phyloP scores from a whole-genome alignment of 2,797 vertebrate species.

The Spea hammondii region DNA sequence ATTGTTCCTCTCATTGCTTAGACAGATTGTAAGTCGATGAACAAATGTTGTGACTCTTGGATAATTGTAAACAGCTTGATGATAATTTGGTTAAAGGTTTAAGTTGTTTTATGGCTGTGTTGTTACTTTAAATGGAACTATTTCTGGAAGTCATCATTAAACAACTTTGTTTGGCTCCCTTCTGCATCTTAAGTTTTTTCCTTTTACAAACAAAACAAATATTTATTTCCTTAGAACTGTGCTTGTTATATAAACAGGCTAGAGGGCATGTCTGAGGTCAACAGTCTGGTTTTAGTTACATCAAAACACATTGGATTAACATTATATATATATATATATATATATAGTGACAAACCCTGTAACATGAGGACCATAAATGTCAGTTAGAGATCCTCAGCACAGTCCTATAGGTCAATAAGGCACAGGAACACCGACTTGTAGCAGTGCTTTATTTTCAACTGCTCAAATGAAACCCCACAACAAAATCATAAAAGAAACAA shows the following conservation, averaged over 20 bases:
- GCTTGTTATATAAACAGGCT: conserved; percentile 21
- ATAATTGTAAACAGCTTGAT: conserved; percentile 25
- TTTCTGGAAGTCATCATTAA: conserved; percentile 40
- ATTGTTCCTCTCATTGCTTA: neutral
- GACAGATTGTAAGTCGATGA: neutral
- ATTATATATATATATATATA: too few relatives aligned
- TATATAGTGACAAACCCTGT: too few relatives aligned
- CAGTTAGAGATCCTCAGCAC: too few relatives aligned
- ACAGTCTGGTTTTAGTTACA: conserved; percentile 8
- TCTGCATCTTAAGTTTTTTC: conserved; percentile 38
- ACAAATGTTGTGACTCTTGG: conserved; percentile 20
- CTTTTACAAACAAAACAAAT: conserved; percentile 43
- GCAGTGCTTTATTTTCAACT: too few relatives aligned
- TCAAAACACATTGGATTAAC: neutral
- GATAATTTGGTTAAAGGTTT: conserved; percentile 14
- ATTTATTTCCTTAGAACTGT: conserved; percentile 42
- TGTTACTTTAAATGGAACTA: conserved; percentile 27
- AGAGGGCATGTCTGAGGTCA: conserved; percentile 33
- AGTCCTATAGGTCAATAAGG: too few relatives aligned
- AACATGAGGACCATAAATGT: too few relatives aligned
- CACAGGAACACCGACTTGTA: too few relatives aligned
- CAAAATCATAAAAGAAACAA: too few relatives aligned
- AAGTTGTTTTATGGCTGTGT: conserved; percentile 1
- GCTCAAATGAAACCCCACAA: too few relatives aligned
- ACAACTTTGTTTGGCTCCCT: conserved; percentile 17